Conservation (phyloP, 2,113 vertebrate species). For the Gobius niger region DNA sequence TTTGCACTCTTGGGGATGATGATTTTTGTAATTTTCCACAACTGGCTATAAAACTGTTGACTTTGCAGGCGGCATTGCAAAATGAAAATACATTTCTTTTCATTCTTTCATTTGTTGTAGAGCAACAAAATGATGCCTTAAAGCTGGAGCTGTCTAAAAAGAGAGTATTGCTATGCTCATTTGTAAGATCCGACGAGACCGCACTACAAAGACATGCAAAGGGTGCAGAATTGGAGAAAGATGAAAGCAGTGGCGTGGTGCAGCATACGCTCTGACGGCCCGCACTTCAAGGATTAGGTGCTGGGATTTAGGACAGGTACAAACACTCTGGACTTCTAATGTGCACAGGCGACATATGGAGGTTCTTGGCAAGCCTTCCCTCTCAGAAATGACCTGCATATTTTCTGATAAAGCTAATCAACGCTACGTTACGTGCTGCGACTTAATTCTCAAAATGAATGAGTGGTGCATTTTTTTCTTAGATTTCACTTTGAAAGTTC, state of each 20-base stretch:
- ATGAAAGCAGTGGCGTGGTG: constrained; percentile 13
- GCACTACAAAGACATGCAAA: constrained; percentile 25
- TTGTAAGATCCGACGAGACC: constrained; percentile 18
- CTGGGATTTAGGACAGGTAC: constrained; percentile 4
- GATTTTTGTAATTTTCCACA: constrained; percentile 9
- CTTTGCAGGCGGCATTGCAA: not conserved
- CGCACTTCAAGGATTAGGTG: constrained; percentile 7
- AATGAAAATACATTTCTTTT: constrained; percentile 9
- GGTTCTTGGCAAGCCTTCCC: constrained; percentile 8
- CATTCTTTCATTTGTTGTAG: not conserved
- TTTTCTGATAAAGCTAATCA: constrained; percentile 14
- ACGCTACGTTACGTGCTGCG: not conserved
- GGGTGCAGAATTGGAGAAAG: constrained; percentile 22
- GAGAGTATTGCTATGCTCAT: constrained; percentile 6
- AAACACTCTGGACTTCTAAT: constrained; percentile 28
- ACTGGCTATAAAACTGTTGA: constrained; percentile 3
- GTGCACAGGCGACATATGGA: not conserved
- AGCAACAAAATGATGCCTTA: not conserved
- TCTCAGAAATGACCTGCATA: constrained; percentile 7
- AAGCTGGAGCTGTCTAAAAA: not conserved
- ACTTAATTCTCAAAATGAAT: constrained; percentile 5
- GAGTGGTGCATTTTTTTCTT: not conserved
- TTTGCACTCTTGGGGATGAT: not conserved
- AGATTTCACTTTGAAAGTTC: constrained; percentile 3
- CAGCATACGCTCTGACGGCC: constrained; percentile 10